Evolutionary conservation across 2,113 vertebrate species (phyloP), one percentile per base, ranked within the genome.

Genomic region (Sylvia atricapilla): DNA sequence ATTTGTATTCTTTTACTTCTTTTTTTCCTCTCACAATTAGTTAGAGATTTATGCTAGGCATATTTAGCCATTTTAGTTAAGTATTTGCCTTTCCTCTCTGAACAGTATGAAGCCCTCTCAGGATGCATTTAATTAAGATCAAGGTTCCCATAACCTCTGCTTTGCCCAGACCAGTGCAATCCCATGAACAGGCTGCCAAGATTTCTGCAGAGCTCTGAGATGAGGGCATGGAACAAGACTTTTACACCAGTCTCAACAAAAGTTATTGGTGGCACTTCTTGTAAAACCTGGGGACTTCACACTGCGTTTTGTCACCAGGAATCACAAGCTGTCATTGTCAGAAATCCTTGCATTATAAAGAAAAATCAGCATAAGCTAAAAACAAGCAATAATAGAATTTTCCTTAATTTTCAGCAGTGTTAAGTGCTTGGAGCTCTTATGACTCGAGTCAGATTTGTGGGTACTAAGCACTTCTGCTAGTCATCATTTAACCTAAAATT

Each of bases 381-480:
- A 67, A 13, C 23, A 62, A 53, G 64, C 37, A 47, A 30, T 30
- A 83, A 30, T 30, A 85, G 14, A 0, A 18, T 80, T 67, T 70
- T 46, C 21, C 60, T 74, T 50, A 14, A 67, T 77, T 94, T 86
- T 73, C 19, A 69, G 16, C 1, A 2, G 6, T 11, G 9, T 19
- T 46, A 58, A 88, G 11, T 14, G 2, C 44, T 82, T 64, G 17
- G 15, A 70, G 20, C 17, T 37, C 28, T 31, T 64, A 11, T 44
- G 22, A 53, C 12, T 77, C 56, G 10, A 68, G 30, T 43, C 39
- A 58, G 27, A 50, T 67, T 67, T 94, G 44, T 53, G 60, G 28
- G 31, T 58, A 50, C 19, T 89, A 74, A 76, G 43, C 37, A 90
- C 13, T 94, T 95, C 50, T 43, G 13, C 15, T 74, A 95, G n/a